Percentiles rank a stretch among this genome's conserved stretches.
Evolutionary conservation across 2,888 invertebrate genomes (phyloP).

Genomic region (Carabus problematicus): DNA sequence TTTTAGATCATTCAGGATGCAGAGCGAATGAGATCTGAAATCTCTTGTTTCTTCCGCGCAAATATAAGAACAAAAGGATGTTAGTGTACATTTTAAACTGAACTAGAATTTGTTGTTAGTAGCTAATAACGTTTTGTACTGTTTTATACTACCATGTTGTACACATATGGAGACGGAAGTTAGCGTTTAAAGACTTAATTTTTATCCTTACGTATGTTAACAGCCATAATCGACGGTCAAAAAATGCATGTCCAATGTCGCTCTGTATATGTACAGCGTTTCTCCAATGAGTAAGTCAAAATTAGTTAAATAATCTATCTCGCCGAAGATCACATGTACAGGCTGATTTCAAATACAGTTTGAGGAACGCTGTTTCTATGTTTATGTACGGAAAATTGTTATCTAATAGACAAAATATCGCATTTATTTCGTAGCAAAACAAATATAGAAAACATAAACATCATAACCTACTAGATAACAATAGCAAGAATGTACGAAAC

Average conservation of each 20-base stretch:
- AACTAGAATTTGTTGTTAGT: constrained; percentile 33
- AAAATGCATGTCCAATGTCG: background rate
- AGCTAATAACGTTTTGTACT: constrained; percentile 33
- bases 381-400: too few species aligned
- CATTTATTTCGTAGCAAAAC: too few species aligned
- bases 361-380: too few species aligned
- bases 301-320: too few species aligned
- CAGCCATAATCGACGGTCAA: constrained; percentile 10
- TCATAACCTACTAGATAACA: too few species aligned
- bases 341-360: too few species aligned
- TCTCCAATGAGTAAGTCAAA: too few species aligned
- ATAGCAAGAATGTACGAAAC: too few species aligned
- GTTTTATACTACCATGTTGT: constrained; percentile 24
- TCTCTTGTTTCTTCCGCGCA: background rate
- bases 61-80: background rate
- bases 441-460: too few species aligned
- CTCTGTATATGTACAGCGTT: too few species aligned
- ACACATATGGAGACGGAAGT: constrained; percentile 3
- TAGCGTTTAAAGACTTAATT: constrained; percentile 3
- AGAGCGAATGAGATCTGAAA: background rate
- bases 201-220: background rate
- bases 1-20: background rate
- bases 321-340: too few species aligned
- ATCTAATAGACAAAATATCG: too few species aligned
- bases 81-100: constrained; percentile 31